Conservation (phyloP, 2,113 vertebrate genomes). For the Syngnathus floridae region DNA sequence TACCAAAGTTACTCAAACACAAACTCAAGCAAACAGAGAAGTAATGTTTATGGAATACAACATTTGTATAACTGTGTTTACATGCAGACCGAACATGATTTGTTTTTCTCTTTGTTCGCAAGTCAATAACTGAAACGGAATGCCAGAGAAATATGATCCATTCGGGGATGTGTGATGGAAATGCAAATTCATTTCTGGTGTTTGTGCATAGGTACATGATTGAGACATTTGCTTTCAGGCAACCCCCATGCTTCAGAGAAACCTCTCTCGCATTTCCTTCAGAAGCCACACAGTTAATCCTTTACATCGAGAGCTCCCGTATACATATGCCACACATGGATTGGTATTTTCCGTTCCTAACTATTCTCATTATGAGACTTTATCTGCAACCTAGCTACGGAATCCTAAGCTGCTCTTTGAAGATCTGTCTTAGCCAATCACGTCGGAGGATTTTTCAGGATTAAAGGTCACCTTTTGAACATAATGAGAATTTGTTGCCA, state of each 20-base stretch:
- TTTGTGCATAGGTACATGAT: conserved; percentile 17
- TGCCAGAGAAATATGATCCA: background rate
- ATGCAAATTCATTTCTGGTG: conserved; percentile 5
- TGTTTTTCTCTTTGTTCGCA: background rate
- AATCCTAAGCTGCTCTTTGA: conserved; percentile 63
- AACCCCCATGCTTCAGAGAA: conserved; percentile 15
- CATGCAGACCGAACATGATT: background rate
- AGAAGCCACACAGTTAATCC: conserved; percentile 37
- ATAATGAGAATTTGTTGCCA: conserved; percentile 57
- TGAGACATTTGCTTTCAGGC: conserved; percentile 12
- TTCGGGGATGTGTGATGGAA: background rate
- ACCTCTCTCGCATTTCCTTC: conserved; percentile 7
- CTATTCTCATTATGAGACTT: conserved; percentile 58
- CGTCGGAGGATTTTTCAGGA: conserved; percentile 34
- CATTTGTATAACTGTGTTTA: background rate
- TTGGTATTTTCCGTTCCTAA: conserved; percentile 28
- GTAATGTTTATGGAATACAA: background rate
- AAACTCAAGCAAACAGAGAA: conserved; percentile 6
- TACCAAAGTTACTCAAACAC: background rate
- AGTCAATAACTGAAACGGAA: conserved; percentile 4
- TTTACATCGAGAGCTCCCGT: conserved; percentile 9
- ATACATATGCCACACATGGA: conserved; percentile 16
- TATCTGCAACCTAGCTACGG: conserved; percentile 51
- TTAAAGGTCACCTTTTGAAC: conserved; percentile 53
- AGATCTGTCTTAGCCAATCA: conserved; percentile 48